Evolutionary conservation across 2,113 vertebrate genomes (phyloP), one percentile per base, ranked within the genome.

Genomic region (Sebastes fasciatus): DNA sequence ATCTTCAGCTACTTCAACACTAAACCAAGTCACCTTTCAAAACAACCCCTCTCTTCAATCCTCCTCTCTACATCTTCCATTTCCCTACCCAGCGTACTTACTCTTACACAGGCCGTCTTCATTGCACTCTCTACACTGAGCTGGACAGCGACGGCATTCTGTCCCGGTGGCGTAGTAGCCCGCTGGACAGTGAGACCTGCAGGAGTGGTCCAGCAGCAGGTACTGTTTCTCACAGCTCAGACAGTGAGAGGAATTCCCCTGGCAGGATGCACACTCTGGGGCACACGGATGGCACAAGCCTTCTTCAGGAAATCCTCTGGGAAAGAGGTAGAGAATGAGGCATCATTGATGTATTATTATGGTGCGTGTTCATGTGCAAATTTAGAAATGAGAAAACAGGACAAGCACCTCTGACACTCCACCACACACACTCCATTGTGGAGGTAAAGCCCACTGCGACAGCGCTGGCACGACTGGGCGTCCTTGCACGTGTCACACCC

Each of bases 261-360:
- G 87, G 74, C 98, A 99, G 0, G 96, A 95, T 34, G 84, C 89
- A 84, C 97, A 99, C 55, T 92, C 72, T 7, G 83, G 74, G n/a
- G 88, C 94, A 70, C 98, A 99, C 4, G 74, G 81, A 40, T 57
- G 82, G 77, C 95, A 96, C 19, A 10, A 55, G 0, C 75, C 91
- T 5, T 6, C 87, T 42, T 94, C 92, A 49, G 96, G 96, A 90
- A 96, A 97, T 79, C 97, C 97, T 51, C 98, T 99, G 86, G 7
- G 26, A 62, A 19, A 55, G 12, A 73, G 23, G 5, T 5, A n/a
- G 2, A 64, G 5, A 19, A 72, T 49, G 17, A 70, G 34, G 19
- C 13, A 2, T 43, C 2, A 68, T 0, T 13, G 61, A 67, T 0
- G 3, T 52, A 26, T 21, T 10, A 19, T 4, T 2, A 51, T n/a